Evolutionary conservation across 2,797 vertebrate genomes (phyloP).

Genomic region (Microctenopoma steveboyesi): DNA sequence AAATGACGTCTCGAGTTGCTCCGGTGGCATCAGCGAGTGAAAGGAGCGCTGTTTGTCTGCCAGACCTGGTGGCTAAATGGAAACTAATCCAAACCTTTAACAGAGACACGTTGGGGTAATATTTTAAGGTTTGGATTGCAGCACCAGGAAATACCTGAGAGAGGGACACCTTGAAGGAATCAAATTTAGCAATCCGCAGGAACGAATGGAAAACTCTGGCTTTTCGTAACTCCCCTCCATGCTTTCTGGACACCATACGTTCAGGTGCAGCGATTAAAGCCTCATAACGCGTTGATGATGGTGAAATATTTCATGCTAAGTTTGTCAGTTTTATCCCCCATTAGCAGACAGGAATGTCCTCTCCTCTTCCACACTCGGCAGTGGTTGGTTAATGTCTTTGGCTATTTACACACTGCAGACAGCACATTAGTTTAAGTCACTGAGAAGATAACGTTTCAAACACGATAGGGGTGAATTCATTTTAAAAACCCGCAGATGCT

Average conservation of each 20-base stretch:
- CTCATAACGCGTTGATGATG: constrained; percentile 63
- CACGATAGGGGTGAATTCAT: constrained; percentile 48
- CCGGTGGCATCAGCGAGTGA: constrained; percentile 61
- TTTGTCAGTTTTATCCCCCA: constrained; percentile 77
- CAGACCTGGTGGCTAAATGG: constrained; percentile 65
- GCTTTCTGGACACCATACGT: constrained; percentile 34
- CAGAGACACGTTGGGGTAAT: constrained; percentile 61
- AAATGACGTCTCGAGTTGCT: constrained; percentile 50
- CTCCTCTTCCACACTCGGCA: constrained; percentile 39
- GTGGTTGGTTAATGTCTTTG: constrained; percentile 54
- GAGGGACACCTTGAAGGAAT: constrained; percentile 71
- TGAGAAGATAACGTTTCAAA: constrained; percentile 46
- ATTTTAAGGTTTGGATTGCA: constrained; percentile 72
- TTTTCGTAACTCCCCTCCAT: constrained; percentile 39
- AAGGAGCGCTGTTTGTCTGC: constrained; percentile 72
- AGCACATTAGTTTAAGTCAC: constrained; percentile 65
- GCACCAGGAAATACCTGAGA: constrained; percentile 78
- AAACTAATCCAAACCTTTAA: constrained; percentile 66
- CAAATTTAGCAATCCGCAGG: constrained; percentile 63
- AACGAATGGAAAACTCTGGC: constrained; percentile 59
- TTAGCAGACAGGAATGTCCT: constrained; percentile 78
- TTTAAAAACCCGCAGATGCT: constrained; percentile 18
- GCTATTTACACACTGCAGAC: constrained; percentile 65
- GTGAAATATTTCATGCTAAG: constrained; percentile 70
- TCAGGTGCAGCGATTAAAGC: constrained; percentile 70